Evolutionary conservation across 2,113 vertebrate species (phyloP).

Genomic region (Podocnemis expansa): DNA sequence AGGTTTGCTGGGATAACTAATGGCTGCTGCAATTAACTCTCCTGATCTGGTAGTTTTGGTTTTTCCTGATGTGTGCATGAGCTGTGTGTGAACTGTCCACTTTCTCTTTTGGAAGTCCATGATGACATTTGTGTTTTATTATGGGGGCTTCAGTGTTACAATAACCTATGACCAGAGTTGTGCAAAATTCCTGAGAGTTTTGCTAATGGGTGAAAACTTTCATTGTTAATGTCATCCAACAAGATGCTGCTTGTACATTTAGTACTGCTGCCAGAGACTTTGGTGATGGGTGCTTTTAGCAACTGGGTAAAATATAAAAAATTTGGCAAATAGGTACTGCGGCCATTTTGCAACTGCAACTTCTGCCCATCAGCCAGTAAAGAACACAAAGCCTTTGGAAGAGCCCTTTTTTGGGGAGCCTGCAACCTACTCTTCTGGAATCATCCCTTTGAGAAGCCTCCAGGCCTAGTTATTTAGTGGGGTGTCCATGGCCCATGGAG

Average conservation of each 20-base stretch:
- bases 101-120: conserved; percentile 57
- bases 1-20: conserved; percentile 26
- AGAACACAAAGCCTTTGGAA: background rate
- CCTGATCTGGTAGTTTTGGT: background rate
- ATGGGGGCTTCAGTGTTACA: conserved; percentile 15
- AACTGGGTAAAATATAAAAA: background rate
- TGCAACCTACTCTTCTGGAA: background rate
- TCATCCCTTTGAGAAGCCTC: background rate
- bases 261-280: fast-evolving
- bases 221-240: background rate
- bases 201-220: fast-evolving
- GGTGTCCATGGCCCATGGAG: fast-evolving
- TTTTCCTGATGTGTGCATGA: conserved; percentile 45
- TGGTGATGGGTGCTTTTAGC: background rate
- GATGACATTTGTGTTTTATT: conserved; percentile 34
- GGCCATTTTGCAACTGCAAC: background rate
- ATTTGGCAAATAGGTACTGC: background rate
- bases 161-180: background rate
- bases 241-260: background rate
- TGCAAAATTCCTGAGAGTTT: background rate
- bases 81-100: conserved; percentile 46
- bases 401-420: background rate
- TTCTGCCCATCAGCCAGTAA: background rate
- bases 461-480: background rate
- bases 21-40: background rate